A percentile compares a stretch with the other conserved stretches of the same genome.
phyloP scores from a whole-genome alignment of 2,888 invertebrate species.

The Xiphydria camelus region DNA sequence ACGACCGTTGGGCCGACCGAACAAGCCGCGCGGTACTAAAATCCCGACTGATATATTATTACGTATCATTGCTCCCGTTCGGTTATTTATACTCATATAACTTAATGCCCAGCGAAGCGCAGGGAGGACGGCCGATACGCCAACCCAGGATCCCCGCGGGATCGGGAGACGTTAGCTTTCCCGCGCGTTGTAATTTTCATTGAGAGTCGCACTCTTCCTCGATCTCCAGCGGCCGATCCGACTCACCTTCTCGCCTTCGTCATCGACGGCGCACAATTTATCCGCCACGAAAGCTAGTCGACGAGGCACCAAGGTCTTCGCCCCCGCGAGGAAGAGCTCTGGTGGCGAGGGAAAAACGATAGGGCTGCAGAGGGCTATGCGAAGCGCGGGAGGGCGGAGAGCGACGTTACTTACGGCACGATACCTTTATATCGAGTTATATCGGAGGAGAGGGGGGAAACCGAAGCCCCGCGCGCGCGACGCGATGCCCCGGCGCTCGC shows the following conservation, averaged over 20 bases:
- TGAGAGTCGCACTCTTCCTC: slow-evolving; percentile 13
- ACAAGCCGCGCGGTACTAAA: slow-evolving; percentile 44
- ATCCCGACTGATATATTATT: slow-evolving; percentile 60
- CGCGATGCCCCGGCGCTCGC: not conserved
- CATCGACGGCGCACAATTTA: too few species aligned
- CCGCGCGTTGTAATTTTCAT: slow-evolving; percentile 26
- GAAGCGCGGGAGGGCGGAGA: not conserved
- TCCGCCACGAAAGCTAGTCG: slow-evolving; percentile 15
- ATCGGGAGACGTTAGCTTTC: slow-evolving; percentile 49
- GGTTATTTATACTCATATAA: slow-evolving; percentile 59
- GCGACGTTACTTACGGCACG: not conserved
- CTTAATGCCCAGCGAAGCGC: slow-evolving; percentile 55
- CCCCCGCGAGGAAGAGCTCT: too few species aligned
- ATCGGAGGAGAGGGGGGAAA: slow-evolving; percentile 28
- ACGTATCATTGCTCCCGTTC: slow-evolving; percentile 58
- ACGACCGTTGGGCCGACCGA: slow-evolving; percentile 54
- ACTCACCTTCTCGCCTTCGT: slow-evolving; percentile 12
- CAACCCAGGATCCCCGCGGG: slow-evolving; percentile 40
- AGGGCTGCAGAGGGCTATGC: not conserved
- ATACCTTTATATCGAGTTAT: slow-evolving; percentile 24
- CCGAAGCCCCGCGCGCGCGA: slow-evolving; percentile 30
- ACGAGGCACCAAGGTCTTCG: slow-evolving; percentile 14
- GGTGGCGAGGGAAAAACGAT: too few species aligned
- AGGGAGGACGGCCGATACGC: slow-evolving; percentile 47
- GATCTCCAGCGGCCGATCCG: slow-evolving; percentile 7